Evolutionary conservation across 2,888 invertebrate species (phyloP), one percentile per base, ranked within the genome.

Genomic region (Apotomis betuletana): DNA sequence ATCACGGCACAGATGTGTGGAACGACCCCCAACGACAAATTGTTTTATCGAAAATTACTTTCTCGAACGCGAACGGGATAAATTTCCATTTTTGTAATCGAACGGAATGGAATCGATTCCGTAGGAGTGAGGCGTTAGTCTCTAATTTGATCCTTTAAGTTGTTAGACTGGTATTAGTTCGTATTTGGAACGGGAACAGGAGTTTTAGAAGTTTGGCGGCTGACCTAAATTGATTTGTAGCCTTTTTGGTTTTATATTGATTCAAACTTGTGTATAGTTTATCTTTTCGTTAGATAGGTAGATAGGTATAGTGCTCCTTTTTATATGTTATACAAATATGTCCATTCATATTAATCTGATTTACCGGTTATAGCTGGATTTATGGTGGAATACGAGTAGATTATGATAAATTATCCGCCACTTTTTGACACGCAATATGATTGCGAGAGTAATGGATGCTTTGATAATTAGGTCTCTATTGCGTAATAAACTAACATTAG

Each of bases 11-110:
- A 91, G 92, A 91, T 92, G 92, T 86, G 87, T 85, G 83, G 83
- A 91, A 91, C 87, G 88, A 85, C 85, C 84, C 78, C 81, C 58
- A 75, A 80, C 85, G 91, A 92, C 90, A 92, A 92, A 92, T 91
- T 92, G 91, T 92, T 92, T 90, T 91, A 91, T 91, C 90, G 92
- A 91, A 91, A 91, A 92, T 92, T 90, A 91, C 91, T 90, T 91
- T 90, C 85, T 80, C 83, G 81, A 80, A 83, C 82, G 77, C 74
- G 77, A 81, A 79, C 80, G 86, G 85, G 87, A 71, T 87, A 87
- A 89, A 89, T 90, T 89, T 88, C 87, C 88, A 89, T 90, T 89
- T 89, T 88, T 89, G 87, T 88, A 89, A 89, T 88, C 88, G 88
- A 86, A 86, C 79, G 75, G 81, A 86, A 85, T 83, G 83, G 78